Evolutionary conservation across 2,113 vertebrate species (phyloP).

Genomic region (Heptranchias perlo): DNA sequence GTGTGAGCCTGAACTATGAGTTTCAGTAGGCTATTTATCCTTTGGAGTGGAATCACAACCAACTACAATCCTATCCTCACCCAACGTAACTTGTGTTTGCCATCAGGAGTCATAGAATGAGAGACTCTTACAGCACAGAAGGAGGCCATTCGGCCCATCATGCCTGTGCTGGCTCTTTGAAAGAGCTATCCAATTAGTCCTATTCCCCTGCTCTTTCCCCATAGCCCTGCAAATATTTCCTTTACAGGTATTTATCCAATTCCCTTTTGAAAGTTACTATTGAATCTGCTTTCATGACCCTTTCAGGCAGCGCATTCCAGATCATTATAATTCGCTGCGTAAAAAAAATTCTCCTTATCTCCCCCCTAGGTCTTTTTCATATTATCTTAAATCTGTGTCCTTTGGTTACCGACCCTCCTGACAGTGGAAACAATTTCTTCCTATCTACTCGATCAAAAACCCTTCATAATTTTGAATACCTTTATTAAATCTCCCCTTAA

Average conservation of each 20-base stretch:
- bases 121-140: too few species aligned
- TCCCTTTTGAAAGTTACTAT: background rate
- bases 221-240: background rate
- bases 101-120: background rate
- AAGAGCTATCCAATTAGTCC: background rate
- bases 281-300: background rate
- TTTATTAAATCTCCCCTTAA: too few species aligned
- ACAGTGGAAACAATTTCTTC: too few species aligned
- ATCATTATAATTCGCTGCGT: background rate
- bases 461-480: too few species aligned
- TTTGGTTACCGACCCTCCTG: background rate
- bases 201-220: background rate
- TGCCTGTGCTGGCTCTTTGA: too few species aligned
- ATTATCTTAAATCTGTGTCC: background rate
- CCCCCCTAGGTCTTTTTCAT: background rate
- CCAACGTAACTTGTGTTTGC: background rate
- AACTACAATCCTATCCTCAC: background rate
- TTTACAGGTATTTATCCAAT: background rate
- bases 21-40: background rate
- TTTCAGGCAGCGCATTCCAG: background rate
- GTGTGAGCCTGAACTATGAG: background rate
- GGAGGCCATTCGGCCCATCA: too few species aligned
- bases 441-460: too few species aligned
- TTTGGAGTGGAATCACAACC: background rate
- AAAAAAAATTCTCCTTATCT: background rate